phyloP scores from a whole-genome alignment of 1,140 invertebrate species.

The Pogonomyrmex barbatus region DNA sequence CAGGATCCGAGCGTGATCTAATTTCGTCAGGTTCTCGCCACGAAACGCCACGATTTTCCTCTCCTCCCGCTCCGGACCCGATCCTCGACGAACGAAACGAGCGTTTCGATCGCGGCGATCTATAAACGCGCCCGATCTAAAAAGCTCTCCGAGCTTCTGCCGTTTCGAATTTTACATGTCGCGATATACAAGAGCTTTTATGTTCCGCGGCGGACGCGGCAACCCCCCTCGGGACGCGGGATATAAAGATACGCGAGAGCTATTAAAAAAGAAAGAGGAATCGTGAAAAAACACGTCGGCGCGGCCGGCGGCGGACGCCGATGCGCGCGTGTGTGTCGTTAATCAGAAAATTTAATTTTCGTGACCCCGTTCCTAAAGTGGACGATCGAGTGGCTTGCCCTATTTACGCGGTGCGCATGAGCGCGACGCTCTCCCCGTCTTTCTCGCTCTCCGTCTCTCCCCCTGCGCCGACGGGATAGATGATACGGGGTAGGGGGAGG shows the following conservation, averaged over 20 bases:
- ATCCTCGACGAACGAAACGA: background rate
- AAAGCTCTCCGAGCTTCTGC: background rate
- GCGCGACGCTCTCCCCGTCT: slow-evolving; percentile 54
- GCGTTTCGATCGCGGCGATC: background rate
- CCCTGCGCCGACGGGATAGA: slow-evolving; percentile 57
- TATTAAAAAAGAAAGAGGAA: slow-evolving; percentile 45
- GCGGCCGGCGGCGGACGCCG: slow-evolving; percentile 18
- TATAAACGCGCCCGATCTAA: background rate
- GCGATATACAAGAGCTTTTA: background rate
- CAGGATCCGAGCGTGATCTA: slow-evolving; percentile 40
- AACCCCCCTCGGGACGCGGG: background rate
- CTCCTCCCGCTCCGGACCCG: too few relatives aligned
- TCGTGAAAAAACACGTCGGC: slow-evolving; percentile 28
- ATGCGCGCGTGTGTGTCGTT: slow-evolving; percentile 75
- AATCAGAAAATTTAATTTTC: slow-evolving; percentile 86
- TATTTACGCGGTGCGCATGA: slow-evolving; percentile 83
- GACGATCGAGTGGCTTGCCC: slow-evolving; percentile 79
- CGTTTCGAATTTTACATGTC: background rate
- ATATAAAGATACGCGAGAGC: slow-evolving; percentile 29
- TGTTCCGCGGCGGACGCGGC: background rate
- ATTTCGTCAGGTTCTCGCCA: slow-evolving; percentile 13
- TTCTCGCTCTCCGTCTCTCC: slow-evolving; percentile 9
- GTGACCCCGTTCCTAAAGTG: slow-evolving; percentile 84
- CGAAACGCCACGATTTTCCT: background rate
- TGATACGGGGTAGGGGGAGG: background rate